Base-by-base conservation (phyloP, 2,113 vertebrate genomes). In the Ranitomeya imitator region DNA sequence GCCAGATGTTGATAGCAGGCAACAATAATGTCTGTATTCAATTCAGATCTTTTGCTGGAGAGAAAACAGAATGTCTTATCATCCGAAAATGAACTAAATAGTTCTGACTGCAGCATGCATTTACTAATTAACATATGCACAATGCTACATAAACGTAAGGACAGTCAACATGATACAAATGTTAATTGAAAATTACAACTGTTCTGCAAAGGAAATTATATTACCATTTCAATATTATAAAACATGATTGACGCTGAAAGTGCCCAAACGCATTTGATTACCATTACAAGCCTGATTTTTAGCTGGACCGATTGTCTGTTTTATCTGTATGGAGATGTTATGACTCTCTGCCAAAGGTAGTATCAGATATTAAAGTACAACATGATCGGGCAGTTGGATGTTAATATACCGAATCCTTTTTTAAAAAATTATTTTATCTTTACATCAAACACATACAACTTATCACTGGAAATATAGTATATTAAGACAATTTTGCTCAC, bases 1-100 rank as follows among this genome's bases (percentile, higher is more conserved):
- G 37, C 19, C 69, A 88, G 59, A 88, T 84, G 87, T 77, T 88
- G 80, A 83, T 77, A 77, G 31, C 79, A 83, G 37, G 59, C 71
- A 88, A 83, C 14, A 61, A 88, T 74, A n/a, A 88, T 65, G 21
- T 83, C 86, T 18, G 69, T 63, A 26, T 88, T 83, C 45, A 73
- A 10, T 59, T 82, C 87, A 65, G 80, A 77, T 88, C 21, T 74
- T 55, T 77, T 88, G n/a, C 87, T 77, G 57, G 8, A 78, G 76
- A 67, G 21, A 88, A 83, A 88, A 81, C 59, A 79, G 26, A 86
- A 86, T 60, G 74, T 51, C 59, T 65, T 54, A 78, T 51, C 51
- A 86, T 54, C n/a, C 37, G 26, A 86, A 78, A 86, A 78, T 51
- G 14, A 65, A 67, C 21, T 63, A 54, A 57, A 69, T 23, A 71